Evolutionary conservation across 1,140 invertebrate genomes (phyloP).

Genomic region (Ctenoplectra terminalis): DNA sequence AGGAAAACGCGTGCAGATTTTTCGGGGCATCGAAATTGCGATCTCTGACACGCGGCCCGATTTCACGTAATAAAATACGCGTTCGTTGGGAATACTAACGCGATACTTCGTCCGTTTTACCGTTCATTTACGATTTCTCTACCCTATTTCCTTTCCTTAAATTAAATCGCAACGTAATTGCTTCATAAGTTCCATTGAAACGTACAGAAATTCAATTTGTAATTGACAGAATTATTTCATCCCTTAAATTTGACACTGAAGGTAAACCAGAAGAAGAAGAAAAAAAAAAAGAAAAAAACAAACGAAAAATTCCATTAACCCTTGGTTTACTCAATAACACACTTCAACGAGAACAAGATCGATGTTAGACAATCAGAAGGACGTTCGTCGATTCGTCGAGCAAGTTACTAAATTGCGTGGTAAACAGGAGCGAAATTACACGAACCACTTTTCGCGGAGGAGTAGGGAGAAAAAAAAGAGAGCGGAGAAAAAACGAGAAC

Average conservation of each 20-base stretch:
- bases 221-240: not conserved
- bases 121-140: not conserved
- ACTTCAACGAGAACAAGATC: not conserved
- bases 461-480: not conserved
- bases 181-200: not conserved
- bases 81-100: slow-evolving; percentile 8
- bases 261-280: too few species aligned
- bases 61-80: slow-evolving; percentile 56
- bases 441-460: not conserved
- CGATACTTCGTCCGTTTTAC: not conserved
- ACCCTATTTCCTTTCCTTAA: not conserved
- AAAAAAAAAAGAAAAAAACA: too few species aligned
- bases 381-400: not conserved
- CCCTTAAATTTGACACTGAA: not conserved
- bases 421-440: not conserved
- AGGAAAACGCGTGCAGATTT: slow-evolving; percentile 62
- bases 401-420: not conserved
- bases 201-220: not conserved
- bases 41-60: slow-evolving; percentile 56
- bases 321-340: too few species aligned
- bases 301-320: too few species aligned
- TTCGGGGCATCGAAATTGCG: slow-evolving; percentile 56
- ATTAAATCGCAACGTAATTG: too few species aligned
- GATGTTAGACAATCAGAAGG: not conserved
- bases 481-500: not conserved